Percentiles rank a stretch among this genome's conserved stretches.
Evolutionary conservation across 2,797 vertebrate genomes (phyloP).

Genomic region (Gymnodraco acuticeps): DNA sequence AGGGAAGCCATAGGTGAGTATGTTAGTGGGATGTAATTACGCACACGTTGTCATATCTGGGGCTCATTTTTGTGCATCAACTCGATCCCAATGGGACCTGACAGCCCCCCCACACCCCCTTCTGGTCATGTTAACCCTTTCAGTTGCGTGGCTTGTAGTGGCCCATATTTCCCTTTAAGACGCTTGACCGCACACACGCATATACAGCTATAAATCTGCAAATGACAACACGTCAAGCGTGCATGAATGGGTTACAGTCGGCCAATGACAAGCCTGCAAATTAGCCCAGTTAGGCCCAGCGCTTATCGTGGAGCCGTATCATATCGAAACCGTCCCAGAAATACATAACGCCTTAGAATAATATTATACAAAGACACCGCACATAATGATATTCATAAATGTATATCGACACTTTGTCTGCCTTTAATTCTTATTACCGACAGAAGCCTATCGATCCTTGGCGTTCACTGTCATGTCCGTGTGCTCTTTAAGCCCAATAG

Average conservation of each 20-base stretch:
- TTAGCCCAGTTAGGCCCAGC: conserved; percentile 65
- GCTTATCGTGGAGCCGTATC: conserved; percentile 17
- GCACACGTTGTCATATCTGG: conserved; percentile 55
- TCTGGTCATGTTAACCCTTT: conserved; percentile 46
- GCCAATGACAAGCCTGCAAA: conserved; percentile 61
- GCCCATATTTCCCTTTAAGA: conserved; percentile 52
- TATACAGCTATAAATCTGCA: conserved; percentile 24
- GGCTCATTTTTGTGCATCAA: conserved; percentile 36
- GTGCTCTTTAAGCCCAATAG: not conserved
- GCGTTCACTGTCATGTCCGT: not conserved
- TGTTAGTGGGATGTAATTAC: conserved; percentile 53
- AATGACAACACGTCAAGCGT: conserved; percentile 57
- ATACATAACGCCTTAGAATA: not conserved
- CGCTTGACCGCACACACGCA: conserved; percentile 54
- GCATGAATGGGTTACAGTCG: conserved; percentile 7
- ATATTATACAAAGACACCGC: not conserved
- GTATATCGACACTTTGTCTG: not conserved
- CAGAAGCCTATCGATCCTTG: conserved; percentile 31
- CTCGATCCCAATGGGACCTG: conserved; percentile 17
- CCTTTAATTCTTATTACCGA: conserved; percentile 29
- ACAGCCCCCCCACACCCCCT: conserved; percentile 23
- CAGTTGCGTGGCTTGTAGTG: conserved; percentile 40
- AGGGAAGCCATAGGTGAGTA: conserved; percentile 51
- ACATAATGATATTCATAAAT: not conserved
- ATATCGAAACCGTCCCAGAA: not conserved